These are phyloP conservation scores for Galagoides demidoff DNA, from an alignment of 2,797 vertebrate species.

Conservation along the genomic window DNA sequence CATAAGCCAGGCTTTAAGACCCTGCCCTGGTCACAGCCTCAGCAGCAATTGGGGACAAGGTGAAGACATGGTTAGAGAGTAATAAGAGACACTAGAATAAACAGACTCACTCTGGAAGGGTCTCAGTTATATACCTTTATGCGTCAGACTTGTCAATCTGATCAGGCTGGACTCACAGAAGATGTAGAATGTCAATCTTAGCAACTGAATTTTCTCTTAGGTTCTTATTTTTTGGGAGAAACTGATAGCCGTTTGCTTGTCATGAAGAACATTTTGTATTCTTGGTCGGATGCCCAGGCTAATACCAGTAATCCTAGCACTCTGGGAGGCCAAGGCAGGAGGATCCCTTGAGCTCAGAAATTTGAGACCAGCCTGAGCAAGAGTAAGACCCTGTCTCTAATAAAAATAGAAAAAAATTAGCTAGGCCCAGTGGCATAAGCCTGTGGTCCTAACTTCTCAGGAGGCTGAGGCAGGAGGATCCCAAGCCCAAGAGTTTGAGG, in stretches of 20 bases:
- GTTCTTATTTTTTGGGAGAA: neutral
- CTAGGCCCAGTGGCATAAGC: too few relatives aligned
- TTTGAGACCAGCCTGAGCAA: too few relatives aligned
- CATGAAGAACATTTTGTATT: neutral
- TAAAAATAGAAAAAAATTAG: too few relatives aligned
- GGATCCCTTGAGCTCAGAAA: too few relatives aligned
- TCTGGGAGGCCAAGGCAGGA: too few relatives aligned
- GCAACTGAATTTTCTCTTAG: neutral
- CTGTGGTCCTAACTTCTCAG: too few relatives aligned
- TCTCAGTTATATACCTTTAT: slow-evolving; percentile 52
- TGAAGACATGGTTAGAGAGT: neutral
- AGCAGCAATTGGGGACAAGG: neutral
- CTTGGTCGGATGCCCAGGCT: neutral
- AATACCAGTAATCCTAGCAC: too few relatives aligned
- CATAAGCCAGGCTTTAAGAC: neutral
- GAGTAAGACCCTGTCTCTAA: too few relatives aligned
- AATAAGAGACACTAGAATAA: slow-evolving; percentile 52
- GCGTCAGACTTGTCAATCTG: slow-evolving; percentile 61
- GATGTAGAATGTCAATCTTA: slow-evolving; percentile 13
- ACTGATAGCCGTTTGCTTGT: neutral
- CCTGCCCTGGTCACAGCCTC: neutral
- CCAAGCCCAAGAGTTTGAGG: too few relatives aligned
- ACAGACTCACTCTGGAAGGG: slow-evolving; percentile 33
- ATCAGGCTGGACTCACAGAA: neutral
- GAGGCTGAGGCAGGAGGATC: too few relatives aligned